Base-by-base conservation (phyloP, 2,888 invertebrate species). In the Athalia circularis region DNA sequence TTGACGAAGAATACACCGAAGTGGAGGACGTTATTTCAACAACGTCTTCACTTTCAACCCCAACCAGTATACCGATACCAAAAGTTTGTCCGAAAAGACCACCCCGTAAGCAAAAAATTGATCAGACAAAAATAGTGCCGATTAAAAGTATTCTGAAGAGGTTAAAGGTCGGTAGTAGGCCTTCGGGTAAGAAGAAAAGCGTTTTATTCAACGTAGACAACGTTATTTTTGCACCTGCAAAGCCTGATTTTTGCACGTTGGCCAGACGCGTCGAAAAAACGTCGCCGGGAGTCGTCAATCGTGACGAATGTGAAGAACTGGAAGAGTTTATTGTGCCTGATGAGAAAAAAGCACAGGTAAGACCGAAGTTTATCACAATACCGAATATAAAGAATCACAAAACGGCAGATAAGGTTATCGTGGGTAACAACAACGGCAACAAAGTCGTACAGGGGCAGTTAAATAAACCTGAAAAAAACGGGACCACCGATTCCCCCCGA, bases 71-170 rank as follows among this genome's bases (percentile, higher is more conserved):
- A 61, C 88, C 89, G n/a, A 88, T 88, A 80, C 90, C 90, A 64
- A 90, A 90, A 78, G 85, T 92, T 70, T 93, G 93, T n/a, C 94
- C 94, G 5, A 93, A 93, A 87, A 91, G 94, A 82, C 94, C 94
- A 79, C 94, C 94, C 4, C 90, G 94, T 82, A 91, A 92, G 87
- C 85, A 90, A 59, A 92, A 93, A 86, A 59, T 8, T 29, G 50
- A n/a, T 8, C 92, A 92, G 84, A 87, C 91, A 2, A 91, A 90
- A 86, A 85, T 84, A 74, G 83, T 83, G n/a, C 85, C 83, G 6
- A 79, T 88, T 11, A 90, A 87, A 82, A 88, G 87, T 52, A 89
- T 88, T 11, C 83, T 88, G 64, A 89, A 88, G 80, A 82, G 86
- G 8, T 86, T 86, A 0, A 87, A 86, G n/a, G n/a, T 11, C 59